Evolutionary conservation across 2,888 invertebrate species (phyloP).

Genomic region (Serrognathus titanus): DNA sequence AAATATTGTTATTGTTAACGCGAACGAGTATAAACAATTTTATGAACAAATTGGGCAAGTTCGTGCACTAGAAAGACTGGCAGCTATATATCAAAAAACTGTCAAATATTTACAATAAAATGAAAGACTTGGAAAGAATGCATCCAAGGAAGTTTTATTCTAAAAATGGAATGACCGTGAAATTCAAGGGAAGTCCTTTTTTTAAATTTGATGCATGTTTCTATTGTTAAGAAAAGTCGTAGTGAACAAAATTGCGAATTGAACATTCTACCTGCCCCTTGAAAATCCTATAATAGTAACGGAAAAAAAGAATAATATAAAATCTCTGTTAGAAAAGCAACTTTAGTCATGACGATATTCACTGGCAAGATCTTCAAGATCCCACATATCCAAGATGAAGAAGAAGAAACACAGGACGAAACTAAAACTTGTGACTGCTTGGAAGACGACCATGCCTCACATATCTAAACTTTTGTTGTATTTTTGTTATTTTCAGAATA

Average conservation of each 20-base stretch:
- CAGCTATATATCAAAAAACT: slow-evolving; percentile 9
- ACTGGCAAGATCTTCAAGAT: slow-evolving; percentile 9
- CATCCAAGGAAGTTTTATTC: neutral
- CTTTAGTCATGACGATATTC: too few species aligned
- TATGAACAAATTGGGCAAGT: slow-evolving; percentile 4
- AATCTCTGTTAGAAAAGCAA: slow-evolving; percentile 7
- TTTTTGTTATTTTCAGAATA: too few species aligned
- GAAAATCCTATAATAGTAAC: slow-evolving; percentile 3
- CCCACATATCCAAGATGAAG: neutral
- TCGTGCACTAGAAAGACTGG: slow-evolving; percentile 1
- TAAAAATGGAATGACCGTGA: neutral
- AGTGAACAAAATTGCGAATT: too few species aligned
- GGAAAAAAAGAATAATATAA: slow-evolving; percentile 9
- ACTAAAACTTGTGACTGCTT: slow-evolving; percentile 1
- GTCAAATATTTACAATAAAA: slow-evolving; percentile 4
- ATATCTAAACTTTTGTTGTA: slow-evolving; percentile 5
- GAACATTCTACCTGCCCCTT: slow-evolving; percentile 5
- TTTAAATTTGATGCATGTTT: slow-evolving; percentile 2
- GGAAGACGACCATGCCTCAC: neutral
- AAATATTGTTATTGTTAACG: too few species aligned
- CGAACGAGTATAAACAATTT: slow-evolving; percentile 8
- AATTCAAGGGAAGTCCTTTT: neutral
- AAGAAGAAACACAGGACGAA: neutral
- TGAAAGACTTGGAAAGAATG: slow-evolving; percentile 8
- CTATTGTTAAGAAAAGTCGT: slow-evolving; percentile 4